Conservation (phyloP, 2,797 vertebrate species). For the Acrossocheilus fasciatus region DNA sequence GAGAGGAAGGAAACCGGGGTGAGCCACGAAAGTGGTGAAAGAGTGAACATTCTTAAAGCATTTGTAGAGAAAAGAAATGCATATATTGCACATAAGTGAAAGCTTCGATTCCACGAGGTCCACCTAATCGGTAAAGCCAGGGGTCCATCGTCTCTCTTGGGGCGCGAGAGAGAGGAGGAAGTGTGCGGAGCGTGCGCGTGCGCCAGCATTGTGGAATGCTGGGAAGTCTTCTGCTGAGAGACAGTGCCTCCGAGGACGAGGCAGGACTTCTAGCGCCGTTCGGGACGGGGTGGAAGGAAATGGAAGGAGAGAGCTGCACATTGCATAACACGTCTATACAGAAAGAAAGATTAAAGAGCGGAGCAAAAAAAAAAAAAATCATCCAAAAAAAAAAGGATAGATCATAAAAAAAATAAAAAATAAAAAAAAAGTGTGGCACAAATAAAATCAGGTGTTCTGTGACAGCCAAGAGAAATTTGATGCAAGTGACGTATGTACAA, state of each 20-base stretch:
- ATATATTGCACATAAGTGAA: slow-evolving; percentile 98
- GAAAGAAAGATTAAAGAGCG: slow-evolving; percentile 70
- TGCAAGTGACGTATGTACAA: slow-evolving; percentile 96
- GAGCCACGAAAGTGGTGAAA: slow-evolving; percentile 81
- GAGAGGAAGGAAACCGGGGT: slow-evolving; percentile 61
- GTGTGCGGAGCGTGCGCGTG: slow-evolving; percentile 65
- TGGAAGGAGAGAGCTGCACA: slow-evolving; percentile 73
- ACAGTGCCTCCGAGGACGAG: slow-evolving; percentile 52
- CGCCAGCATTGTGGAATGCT: slow-evolving; percentile 75
- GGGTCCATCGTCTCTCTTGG: slow-evolving; percentile 61
- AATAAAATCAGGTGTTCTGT: slow-evolving; percentile 88
- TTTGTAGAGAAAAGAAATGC: slow-evolving; percentile 88
- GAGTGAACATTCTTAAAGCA: slow-evolving; percentile 90
- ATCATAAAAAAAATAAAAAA: slow-evolving; percentile 69
- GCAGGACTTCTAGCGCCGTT: slow-evolving; percentile 66
- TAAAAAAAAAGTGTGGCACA: slow-evolving; percentile 86
- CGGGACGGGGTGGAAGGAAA: slow-evolving; percentile 66
- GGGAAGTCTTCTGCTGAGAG: slow-evolving; percentile 66
- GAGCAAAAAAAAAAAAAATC: slow-evolving; percentile 70
- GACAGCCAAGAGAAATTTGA: slow-evolving; percentile 86
- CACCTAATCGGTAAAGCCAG: slow-evolving; percentile 82
- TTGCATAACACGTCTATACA: slow-evolving; percentile 77
- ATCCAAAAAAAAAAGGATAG: background rate
- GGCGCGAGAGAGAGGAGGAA: slow-evolving; percentile 53
- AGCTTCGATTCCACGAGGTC: slow-evolving; percentile 91